phyloP scores from a whole-genome alignment of 1,140 invertebrate species.

The Anthonomus grandis region DNA sequence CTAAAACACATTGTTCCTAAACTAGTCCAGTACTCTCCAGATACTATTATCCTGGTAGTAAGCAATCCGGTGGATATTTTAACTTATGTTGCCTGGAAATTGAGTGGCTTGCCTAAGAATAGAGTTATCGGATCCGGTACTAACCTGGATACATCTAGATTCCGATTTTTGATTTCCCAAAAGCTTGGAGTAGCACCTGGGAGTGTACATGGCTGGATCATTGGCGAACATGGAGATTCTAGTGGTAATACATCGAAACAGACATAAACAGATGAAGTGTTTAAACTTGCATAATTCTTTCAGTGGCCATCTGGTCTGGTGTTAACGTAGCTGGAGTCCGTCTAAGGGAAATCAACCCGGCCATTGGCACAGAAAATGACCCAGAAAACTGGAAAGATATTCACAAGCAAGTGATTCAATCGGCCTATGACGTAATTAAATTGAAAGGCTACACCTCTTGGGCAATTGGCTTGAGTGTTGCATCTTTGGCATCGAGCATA shows the following conservation, averaged over 20 bases:
- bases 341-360: conserved; percentile 71
- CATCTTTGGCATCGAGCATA: conserved; percentile 69
- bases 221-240: conserved; percentile 81
- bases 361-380: conserved; percentile 68
- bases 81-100: conserved; percentile 90
- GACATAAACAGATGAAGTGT: not conserved
- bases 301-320: conserved; percentile 90
- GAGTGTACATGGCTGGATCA: conserved; percentile 86
- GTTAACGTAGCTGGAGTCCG: conserved; percentile 87
- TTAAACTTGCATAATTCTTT: conserved; percentile 13
- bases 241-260: conserved; percentile 57
- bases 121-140: conserved; percentile 88
- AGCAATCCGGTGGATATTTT: conserved; percentile 90
- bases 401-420: conserved; percentile 76
- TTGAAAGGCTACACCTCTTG: conserved; percentile 88
- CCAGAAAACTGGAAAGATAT: conserved; percentile 74
- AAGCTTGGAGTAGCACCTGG: conserved; percentile 73
- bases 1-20: conserved; percentile 80
- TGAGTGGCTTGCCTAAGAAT: conserved; percentile 82
- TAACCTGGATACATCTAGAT: conserved; percentile 85
- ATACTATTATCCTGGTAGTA: conserved; percentile 83
- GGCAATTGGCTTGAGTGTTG: conserved; percentile 84
- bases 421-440: conserved; percentile 86
- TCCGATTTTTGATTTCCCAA: conserved; percentile 84
- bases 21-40: conserved; percentile 80